Evolutionary conservation across 2,113 vertebrate genomes (phyloP), one percentile per base, ranked within the genome.

Genomic region (Micronisus gabar): DNA sequence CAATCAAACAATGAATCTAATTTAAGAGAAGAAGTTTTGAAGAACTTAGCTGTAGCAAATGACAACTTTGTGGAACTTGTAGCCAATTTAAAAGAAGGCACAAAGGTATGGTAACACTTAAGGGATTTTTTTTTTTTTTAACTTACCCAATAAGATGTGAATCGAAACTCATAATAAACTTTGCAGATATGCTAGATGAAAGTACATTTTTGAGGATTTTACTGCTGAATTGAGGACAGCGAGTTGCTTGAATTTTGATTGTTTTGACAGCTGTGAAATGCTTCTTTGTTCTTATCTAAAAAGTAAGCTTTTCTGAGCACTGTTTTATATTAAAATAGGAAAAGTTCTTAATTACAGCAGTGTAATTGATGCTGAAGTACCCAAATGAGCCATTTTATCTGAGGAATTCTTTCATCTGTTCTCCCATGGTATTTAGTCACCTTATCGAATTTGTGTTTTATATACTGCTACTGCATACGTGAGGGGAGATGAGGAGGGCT

Each of bases 1-100:
- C 99, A 99, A 93, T 99, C 99, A 89, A 99, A 99, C 97, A 97
- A 98, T 8, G 99, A 99, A 97, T 99, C 99, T 80, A 99, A 99
- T 93, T 97, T 99, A 98, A 98, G 99, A 97, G 99, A 99, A 98
- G 99, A 99, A 95, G 98, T 99, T 90, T 95, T 99, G 96, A 99
- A 99, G 98, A 99, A 99, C 96, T 98, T 99, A 93, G 99, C 99
- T 74, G 98, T 99, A 13, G 99, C 99, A 38, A 99, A 99, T 73
- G 99, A 99, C 98, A 99, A 99, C 98, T 99, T 99, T 50, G 98
- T 99, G 58, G 99, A 99, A 98, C 99, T 99, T 97, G 98, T 98
- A 90, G 98, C 92, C 88, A 99, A 99, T 97, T 98, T 99, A 96
- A 99, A 97, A 88, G 99, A 99, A 98, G 99, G 99, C 96, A 99